A percentile compares a stretch with the other conserved stretches of the same genome.
phyloP scores from a whole-genome alignment of 92 coral and sea anemone species.

The Epizoanthus illoricatus region DNA sequence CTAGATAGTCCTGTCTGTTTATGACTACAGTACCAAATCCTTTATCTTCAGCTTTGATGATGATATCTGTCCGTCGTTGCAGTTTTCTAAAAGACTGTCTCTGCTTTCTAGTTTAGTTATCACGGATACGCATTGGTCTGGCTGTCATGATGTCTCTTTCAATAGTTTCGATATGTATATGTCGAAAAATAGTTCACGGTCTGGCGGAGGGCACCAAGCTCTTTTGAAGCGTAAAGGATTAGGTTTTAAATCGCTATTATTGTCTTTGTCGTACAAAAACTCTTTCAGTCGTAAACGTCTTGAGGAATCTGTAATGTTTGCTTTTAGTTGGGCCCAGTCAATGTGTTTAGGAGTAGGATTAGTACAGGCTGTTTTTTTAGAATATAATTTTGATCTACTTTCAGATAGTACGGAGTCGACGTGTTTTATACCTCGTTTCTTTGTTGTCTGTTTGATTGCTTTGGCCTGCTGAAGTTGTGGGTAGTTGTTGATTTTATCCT shows the following conservation, averaged over 20 bases:
- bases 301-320: slow-evolving; percentile 17
- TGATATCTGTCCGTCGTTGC: not conserved
- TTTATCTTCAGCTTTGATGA: slow-evolving; percentile 30
- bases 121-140: not conserved
- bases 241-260: not conserved
- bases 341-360: too few relatives aligned
- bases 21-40: slow-evolving; percentile 37
- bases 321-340: slow-evolving; percentile 13
- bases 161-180: not conserved
- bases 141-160: slow-evolving; percentile 15
- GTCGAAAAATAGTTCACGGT: not conserved
- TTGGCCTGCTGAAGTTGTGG: too few relatives aligned
- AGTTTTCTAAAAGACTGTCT: slow-evolving; percentile 6
- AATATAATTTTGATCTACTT: too few relatives aligned
- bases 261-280: not conserved
- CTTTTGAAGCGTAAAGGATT: slow-evolving; percentile 10
- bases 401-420: too few relatives aligned
- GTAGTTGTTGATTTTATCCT: too few relatives aligned
- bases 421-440: too few relatives aligned
- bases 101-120: not conserved
- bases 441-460: too few relatives aligned
- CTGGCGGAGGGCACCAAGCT: not conserved
- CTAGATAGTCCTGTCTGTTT: slow-evolving; percentile 6
- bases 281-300: slow-evolving; percentile 11
- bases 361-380: too few relatives aligned